These are phyloP conservation scores for Strigops habroptila DNA, from an alignment of 2,113 vertebrate genomes.

Conservation along the genomic window DNA sequence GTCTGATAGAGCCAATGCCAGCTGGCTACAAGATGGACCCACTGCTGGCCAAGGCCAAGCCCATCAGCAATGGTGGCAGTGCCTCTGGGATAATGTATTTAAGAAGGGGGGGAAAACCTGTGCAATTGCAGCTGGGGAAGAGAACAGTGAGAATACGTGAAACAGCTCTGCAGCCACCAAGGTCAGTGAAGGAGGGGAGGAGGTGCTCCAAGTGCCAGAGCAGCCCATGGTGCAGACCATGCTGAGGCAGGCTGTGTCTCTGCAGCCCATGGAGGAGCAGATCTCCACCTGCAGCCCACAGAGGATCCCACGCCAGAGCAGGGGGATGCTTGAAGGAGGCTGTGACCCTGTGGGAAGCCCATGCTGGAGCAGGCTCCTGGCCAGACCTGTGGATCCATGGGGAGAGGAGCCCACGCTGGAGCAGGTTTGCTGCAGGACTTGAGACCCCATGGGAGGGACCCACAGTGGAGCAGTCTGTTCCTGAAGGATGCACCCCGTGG, in stretches of 20 bases:
- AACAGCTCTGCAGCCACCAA: neutral
- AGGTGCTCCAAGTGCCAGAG: neutral
- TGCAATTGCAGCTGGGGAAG: neutral
- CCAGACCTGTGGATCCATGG: neutral
- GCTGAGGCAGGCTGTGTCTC: neutral
- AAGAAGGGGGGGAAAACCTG: neutral
- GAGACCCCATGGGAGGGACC: neutral
- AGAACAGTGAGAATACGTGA: neutral
- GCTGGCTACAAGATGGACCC: neutral
- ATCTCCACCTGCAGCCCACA: neutral
- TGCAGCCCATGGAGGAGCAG: neutral
- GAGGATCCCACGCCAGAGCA: neutral
- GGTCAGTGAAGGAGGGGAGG: neutral
- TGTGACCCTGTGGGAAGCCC: neutral
- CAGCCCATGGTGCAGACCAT: fast-evolving
- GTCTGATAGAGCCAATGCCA: neutral
- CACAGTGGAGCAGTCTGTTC: neutral
- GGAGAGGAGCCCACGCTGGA: neutral
- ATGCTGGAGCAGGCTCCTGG: neutral
- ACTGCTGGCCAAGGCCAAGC: neutral
- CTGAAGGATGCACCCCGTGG: neutral
- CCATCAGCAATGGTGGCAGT: neutral
- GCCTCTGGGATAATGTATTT: fast-evolving
- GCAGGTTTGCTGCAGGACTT: neutral
- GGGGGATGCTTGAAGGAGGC: neutral